Evolutionary conservation across 2,797 vertebrate species (phyloP).

Genomic region (Pterois miles): DNA sequence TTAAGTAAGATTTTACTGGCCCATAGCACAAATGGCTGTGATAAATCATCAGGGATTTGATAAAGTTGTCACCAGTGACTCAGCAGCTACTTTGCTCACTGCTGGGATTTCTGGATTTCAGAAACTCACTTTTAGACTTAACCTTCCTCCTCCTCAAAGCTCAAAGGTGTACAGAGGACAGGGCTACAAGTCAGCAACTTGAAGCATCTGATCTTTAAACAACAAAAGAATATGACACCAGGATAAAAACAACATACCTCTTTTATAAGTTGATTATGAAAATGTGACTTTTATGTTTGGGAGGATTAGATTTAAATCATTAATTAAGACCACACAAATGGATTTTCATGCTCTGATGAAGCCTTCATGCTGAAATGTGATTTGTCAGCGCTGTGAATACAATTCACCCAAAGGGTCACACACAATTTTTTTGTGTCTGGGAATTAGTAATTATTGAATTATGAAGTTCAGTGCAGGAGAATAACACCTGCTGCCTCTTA

Average conservation of each 20-base stretch:
- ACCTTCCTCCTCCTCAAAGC: background rate
- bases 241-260: background rate
- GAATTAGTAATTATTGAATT: background rate
- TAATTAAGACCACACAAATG: background rate
- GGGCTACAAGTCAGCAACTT: background rate
- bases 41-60: slow-evolving; percentile 62
- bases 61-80: slow-evolving; percentile 44
- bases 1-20: slow-evolving; percentile 59
- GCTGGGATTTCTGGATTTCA: slow-evolving; percentile 31
- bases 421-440: background rate
- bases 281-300: background rate
- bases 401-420: background rate
- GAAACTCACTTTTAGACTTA: slow-evolving; percentile 1
- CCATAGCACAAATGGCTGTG: slow-evolving; percentile 28
- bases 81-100: slow-evolving; percentile 20
- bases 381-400: background rate
- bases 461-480: background rate
- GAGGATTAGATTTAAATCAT: background rate
- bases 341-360: too few relatives aligned
- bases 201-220: background rate
- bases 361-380: background rate
- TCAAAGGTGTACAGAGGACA: background rate
- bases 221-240: background rate
- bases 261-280: background rate
- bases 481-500: background rate